A percentile compares a stretch with the other conserved stretches of the same genome.
Conservation (phyloP, 2,113 vertebrate genomes). For the Cavia porcellus region DNA sequence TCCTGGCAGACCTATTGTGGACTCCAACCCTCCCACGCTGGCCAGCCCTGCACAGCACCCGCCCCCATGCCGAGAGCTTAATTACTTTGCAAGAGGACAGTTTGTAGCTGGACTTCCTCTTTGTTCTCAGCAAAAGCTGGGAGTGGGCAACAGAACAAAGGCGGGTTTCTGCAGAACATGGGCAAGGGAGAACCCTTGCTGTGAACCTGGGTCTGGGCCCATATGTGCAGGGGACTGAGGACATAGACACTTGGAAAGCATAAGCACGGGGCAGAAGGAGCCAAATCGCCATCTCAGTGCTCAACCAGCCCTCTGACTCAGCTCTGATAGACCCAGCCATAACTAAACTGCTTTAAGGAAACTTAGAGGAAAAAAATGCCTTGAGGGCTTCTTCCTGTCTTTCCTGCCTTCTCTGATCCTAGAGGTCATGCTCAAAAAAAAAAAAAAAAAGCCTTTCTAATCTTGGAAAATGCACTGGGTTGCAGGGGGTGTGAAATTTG, state of each 20-base stretch:
- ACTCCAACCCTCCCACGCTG: neutral
- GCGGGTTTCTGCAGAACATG: slow-evolving; percentile 33
- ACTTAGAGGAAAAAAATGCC: neutral
- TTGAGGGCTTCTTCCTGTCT: neutral
- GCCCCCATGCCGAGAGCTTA: slow-evolving; percentile 70
- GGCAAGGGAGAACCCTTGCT: slow-evolving; percentile 53
- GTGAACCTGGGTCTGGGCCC: slow-evolving; percentile 55
- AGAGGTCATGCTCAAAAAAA: neutral
- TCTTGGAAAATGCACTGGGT: neutral
- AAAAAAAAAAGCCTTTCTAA: neutral
- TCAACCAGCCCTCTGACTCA: neutral
- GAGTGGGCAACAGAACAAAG: slow-evolving; percentile 62
- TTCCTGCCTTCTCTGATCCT: neutral
- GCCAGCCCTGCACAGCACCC: neutral
- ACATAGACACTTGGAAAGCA: neutral
- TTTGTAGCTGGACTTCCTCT: slow-evolving; percentile 65
- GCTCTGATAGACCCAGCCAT: neutral
- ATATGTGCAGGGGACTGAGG: neutral
- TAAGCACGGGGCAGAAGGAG: neutral
- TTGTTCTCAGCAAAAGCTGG: slow-evolving; percentile 58
- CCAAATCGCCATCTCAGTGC: neutral
- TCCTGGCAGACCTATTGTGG: slow-evolving; percentile 39
- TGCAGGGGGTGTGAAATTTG: neutral
- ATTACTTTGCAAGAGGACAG: slow-evolving; percentile 77
- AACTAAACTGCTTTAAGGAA: neutral